Evolutionary conservation across 2,888 invertebrate species (phyloP), one percentile per base, ranked within the genome.

Genomic region (Hypsopygia costalis): DNA sequence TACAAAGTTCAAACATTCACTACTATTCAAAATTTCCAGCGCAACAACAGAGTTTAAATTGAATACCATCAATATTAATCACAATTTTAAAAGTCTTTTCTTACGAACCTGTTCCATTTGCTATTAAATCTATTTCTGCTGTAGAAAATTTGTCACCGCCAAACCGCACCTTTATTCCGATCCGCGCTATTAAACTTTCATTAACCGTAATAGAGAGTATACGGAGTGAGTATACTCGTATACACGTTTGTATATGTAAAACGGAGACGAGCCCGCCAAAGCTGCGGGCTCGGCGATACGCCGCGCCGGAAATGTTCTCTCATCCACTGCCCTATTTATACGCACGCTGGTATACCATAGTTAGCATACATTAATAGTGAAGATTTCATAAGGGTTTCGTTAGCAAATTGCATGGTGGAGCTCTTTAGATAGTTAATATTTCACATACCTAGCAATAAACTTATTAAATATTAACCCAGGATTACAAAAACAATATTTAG

Each of bases 271-370:
- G 51, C 56, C 53, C 51, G 58, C 58, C 58, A 63, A 70, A 67
- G 72, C 69, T 69, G 65, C 65, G 60, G 60, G 68, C 56, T 53
- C 44, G 52, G 50, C 51, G 56, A 49, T 59, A 61, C 59, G 52
- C 70, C 70, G 81, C 59, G 52, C 70, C 70, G 81, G 81, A 80
- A 78, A 75, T 64, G 67, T 69, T 66, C 70, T 72, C 69, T 66
- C 73, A 63, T 71, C 70, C 55, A 68, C 58, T 74, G 79, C 63
- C 75, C 80, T 80, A 81, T 81, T 81, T 78, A 80, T 76, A 74
- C 55, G 42, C 43, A 41, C 43, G 29, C 27, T 25, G 32, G 25
- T 38, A 38, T 16, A 16, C 21, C 10, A 21, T 22, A 36, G 40
- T 40, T 38, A 31, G 43, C 42, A 44, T 40, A 41, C 36, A 40